Evolutionary conservation across 1,140 invertebrate species (phyloP).

Genomic region (Dendroctonus valens): DNA sequence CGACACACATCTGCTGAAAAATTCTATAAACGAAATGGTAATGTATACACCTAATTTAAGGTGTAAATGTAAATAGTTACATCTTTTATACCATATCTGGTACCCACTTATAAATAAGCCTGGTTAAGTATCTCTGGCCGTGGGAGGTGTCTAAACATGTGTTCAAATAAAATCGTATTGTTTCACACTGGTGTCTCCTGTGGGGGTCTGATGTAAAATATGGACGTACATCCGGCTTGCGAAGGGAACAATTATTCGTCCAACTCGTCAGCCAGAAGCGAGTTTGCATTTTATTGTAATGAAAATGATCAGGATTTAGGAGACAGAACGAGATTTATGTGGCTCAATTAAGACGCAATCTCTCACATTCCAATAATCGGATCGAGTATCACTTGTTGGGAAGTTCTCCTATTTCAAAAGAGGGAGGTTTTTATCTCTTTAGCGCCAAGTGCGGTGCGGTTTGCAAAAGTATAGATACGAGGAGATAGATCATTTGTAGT

Average conservation of each 20-base stretch:
- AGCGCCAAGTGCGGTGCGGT: constrained; percentile 2
- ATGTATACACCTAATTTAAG: constrained; percentile 28
- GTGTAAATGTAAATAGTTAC: constrained; percentile 28
- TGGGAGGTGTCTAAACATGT: constrained; percentile 46
- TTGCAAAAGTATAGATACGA: background rate
- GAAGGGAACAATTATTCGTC: constrained; percentile 10
- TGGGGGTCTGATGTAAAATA: constrained; percentile 35
- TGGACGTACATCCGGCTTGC: constrained; percentile 14
- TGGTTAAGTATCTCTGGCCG: constrained; percentile 20
- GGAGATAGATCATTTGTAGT: background rate
- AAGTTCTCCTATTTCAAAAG: constrained; percentile 19
- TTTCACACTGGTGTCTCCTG: constrained; percentile 37
- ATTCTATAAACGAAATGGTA: constrained; percentile 8
- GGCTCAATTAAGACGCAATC: background rate
- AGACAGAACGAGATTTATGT: too few species aligned
- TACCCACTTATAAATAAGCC: constrained; percentile 27
- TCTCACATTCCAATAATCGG: constrained; percentile 5
- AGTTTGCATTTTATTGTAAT: constrained; percentile 1
- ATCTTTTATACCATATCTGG: constrained; percentile 23
- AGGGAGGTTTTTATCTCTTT: constrained; percentile 7
- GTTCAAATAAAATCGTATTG: constrained; percentile 48
- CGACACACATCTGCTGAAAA: too few species aligned
- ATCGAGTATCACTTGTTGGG: constrained; percentile 18
- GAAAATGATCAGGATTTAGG: background rate
- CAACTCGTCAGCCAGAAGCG: background rate